A percentile compares a stretch with the other conserved stretches of the same genome.
These are phyloP conservation scores for Protonemura montana DNA, from an alignment of 2,888 invertebrate genomes.

Conservation along the genomic window DNA sequence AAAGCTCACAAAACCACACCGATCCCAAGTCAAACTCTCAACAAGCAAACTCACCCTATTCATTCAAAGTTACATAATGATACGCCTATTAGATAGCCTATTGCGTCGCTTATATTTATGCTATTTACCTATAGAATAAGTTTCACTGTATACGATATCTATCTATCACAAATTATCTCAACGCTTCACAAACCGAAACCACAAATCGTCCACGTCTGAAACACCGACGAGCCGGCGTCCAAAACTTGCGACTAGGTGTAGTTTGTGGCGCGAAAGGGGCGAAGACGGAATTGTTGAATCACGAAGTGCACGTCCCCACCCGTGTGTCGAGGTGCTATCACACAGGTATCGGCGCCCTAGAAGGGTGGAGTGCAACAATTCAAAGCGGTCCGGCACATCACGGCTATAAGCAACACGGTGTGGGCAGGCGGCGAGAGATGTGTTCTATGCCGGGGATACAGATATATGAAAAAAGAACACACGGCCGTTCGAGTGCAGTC, in stretches of 20 bases:
- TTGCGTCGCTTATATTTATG: background rate
- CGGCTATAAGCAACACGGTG: background rate
- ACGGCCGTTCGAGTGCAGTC: background rate
- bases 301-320: background rate
- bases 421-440: background rate
- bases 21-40: background rate
- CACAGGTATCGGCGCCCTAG: background rate
- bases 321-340: background rate
- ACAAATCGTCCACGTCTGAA: background rate
- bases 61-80: background rate
- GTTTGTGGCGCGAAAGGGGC: background rate
- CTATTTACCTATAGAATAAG: background rate
- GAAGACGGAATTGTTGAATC: background rate
- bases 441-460: background rate
- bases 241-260: background rate
- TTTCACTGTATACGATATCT: background rate
- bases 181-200: background rate
- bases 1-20: too few relatives aligned
- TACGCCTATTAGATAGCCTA: background rate
- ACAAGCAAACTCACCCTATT: background rate
- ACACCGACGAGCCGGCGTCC: background rate
- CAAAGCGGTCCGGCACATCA: background rate
- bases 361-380: background rate
- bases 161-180: background rate
- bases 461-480: too few relatives aligned